phyloP scores from a whole-genome alignment of 2,797 vertebrate species.

The Chaetodon trifasciatus region DNA sequence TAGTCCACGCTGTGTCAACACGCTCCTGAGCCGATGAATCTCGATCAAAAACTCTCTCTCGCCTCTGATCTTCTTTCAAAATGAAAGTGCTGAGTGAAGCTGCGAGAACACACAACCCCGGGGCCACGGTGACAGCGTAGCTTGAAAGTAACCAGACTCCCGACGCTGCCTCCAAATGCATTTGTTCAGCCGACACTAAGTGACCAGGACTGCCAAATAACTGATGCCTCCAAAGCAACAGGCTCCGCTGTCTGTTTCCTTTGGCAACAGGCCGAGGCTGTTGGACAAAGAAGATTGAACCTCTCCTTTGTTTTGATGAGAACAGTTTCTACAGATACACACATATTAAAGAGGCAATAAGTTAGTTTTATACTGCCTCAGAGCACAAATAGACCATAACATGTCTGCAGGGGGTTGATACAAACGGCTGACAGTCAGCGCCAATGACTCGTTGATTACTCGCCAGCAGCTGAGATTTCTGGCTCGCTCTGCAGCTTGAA shows the following conservation, averaged over 20 bases:
- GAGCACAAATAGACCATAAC: slow-evolving; percentile 14
- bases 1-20: not conserved
- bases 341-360: not conserved
- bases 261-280: slow-evolving; percentile 19
- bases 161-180: slow-evolving; percentile 9
- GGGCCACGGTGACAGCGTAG: not conserved
- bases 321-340: slow-evolving; percentile 2
- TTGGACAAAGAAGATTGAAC: not conserved
- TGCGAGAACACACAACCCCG: not conserved
- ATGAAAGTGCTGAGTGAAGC: slow-evolving; percentile 18
- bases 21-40: not conserved
- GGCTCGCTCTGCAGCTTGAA: slow-evolving; percentile 1
- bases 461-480: slow-evolving; percentile 44
- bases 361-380: not conserved
- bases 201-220: slow-evolving; percentile 49
- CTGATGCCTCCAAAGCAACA: slow-evolving; percentile 42
- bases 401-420: slow-evolving; percentile 35
- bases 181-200: slow-evolving; percentile 50
- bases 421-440: slow-evolving; percentile 30
- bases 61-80: slow-evolving; percentile 22
- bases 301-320: slow-evolving; percentile 15
- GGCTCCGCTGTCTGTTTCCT: slow-evolving; percentile 36
- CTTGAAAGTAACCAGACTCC: slow-evolving; percentile 59
- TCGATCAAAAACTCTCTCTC: not conserved
- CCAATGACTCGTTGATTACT: slow-evolving; percentile 35